These are phyloP conservation scores for Eulimnadia texana DNA, from an alignment of 1,140 invertebrate genomes.

Conservation along the genomic window DNA sequence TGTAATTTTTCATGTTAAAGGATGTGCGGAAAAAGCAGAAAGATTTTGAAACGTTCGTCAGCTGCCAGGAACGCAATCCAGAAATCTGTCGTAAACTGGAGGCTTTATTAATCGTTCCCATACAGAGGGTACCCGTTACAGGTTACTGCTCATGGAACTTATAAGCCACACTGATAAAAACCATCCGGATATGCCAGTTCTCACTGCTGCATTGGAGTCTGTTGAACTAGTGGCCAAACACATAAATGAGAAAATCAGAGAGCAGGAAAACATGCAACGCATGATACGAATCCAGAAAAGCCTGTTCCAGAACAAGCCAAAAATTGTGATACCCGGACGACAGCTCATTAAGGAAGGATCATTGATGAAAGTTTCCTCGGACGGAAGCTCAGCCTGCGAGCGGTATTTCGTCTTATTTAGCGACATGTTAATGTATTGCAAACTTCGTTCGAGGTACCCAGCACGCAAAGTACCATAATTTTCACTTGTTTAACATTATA, in stretches of 20 bases:
- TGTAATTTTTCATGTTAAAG: constrained; percentile 28
- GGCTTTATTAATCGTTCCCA: constrained; percentile 54
- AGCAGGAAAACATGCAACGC: constrained; percentile 53
- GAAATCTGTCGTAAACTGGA: constrained; percentile 52
- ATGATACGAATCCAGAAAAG: constrained; percentile 49
- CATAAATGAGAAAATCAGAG: constrained; percentile 51
- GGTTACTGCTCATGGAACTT: constrained; percentile 51
- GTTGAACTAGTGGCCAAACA: constrained; percentile 49
- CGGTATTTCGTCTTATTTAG: constrained; percentile 33
- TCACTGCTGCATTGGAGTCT: constrained; percentile 43
- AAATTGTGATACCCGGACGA: constrained; percentile 49
- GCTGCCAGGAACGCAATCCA: constrained; percentile 46
- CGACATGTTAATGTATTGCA: constrained; percentile 32
- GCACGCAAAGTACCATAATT: not conserved
- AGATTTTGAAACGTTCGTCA: constrained; percentile 37
- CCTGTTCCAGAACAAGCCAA: constrained; percentile 39
- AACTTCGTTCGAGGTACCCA: constrained; percentile 21
- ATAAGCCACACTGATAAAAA: constrained; percentile 41
- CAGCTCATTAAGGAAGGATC: constrained; percentile 51
- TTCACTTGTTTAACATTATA: not conserved
- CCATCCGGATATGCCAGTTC: constrained; percentile 40
- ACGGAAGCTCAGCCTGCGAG: constrained; percentile 26
- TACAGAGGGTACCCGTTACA: constrained; percentile 59
- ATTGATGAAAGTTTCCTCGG: constrained; percentile 43
- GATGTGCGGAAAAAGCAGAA: constrained; percentile 39